Evolutionary conservation across 1,140 invertebrate genomes (phyloP).

Genomic region (Neodiprion lecontei): DNA sequence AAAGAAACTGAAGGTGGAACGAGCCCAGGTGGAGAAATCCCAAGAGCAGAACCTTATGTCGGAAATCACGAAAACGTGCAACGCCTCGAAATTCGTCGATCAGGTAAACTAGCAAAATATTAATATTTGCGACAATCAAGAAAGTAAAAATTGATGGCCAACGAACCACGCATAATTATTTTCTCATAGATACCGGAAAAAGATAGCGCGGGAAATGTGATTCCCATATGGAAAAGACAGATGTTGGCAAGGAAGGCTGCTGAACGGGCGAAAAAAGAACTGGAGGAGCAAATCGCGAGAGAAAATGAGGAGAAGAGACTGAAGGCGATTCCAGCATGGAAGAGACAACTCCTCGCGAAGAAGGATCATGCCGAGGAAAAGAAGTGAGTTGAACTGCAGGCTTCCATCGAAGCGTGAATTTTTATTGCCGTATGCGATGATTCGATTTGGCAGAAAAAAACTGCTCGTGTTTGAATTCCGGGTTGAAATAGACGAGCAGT

Average conservation of each 20-base stretch:
- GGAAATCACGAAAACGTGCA: slow-evolving; percentile 84
- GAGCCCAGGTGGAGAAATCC: slow-evolving; percentile 79
- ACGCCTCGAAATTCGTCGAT: slow-evolving; percentile 86
- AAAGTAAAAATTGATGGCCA: not conserved
- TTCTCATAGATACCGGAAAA: slow-evolving; percentile 83
- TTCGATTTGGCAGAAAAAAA: not conserved
- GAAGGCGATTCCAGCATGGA: slow-evolving; percentile 91
- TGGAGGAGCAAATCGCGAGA: slow-evolving; percentile 82
- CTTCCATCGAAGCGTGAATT: not conserved
- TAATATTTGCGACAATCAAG: not conserved
- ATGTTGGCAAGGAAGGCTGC: slow-evolving; percentile 94
- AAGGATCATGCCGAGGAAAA: slow-evolving; percentile 79
- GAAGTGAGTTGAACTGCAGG: slow-evolving; percentile 62
- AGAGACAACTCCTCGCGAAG: slow-evolving; percentile 83
- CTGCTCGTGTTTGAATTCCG: not conserved
- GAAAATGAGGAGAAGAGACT: slow-evolving; percentile 87
- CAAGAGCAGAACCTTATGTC: slow-evolving; percentile 81
- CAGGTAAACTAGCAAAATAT: slow-evolving; percentile 68
- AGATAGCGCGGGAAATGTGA: slow-evolving; percentile 85
- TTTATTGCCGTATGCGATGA: not conserved
- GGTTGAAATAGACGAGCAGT: not conserved
- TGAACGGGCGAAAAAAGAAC: slow-evolving; percentile 87
- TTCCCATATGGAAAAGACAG: slow-evolving; percentile 93
- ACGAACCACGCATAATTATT: slow-evolving; percentile 14
- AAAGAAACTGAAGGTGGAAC: slow-evolving; percentile 88